Percentiles rank a stretch among this genome's conserved stretches.
Conservation (phyloP, 1,140 invertebrate species). For the Choristoneura fumiferana region DNA sequence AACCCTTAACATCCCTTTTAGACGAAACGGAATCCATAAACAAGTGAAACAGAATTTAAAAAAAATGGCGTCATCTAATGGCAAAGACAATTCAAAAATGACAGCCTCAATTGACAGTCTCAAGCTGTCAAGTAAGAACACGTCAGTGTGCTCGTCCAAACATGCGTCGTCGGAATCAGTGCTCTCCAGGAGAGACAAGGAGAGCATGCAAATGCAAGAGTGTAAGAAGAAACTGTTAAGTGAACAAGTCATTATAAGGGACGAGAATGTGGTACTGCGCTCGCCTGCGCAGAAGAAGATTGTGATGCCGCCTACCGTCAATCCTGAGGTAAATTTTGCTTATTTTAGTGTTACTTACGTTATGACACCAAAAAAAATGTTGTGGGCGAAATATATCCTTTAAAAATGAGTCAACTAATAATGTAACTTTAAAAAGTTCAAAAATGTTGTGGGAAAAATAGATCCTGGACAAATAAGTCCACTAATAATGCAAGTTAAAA, state of each 20-base stretch:
- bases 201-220: constrained; percentile 70
- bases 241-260: constrained; percentile 71
- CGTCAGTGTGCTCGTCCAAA: constrained; percentile 63
- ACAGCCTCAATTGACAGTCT: constrained; percentile 73
- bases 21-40: not conserved
- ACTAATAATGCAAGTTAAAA: too few relatives aligned
- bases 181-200: constrained; percentile 70
- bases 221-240: constrained; percentile 74
- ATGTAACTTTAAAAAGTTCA: too few relatives aligned
- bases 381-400: too few relatives aligned
- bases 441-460: too few relatives aligned
- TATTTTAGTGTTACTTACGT: not conserved
- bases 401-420: too few relatives aligned
- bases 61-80: constrained; percentile 69
- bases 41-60: constrained; percentile 20
- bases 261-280: constrained; percentile 69
- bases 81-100: constrained; percentile 66
- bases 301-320: constrained; percentile 66
- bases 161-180: constrained; percentile 75
- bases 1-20: constrained; percentile 19
- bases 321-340: constrained; percentile 62
- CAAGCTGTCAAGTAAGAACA: constrained; percentile 70
- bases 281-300: constrained; percentile 76
- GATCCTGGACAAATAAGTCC: too few relatives aligned
- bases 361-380: too few relatives aligned